Base-by-base conservation (phyloP, 1,140 invertebrate genomes). In the Philotrypesis tridentata region DNA sequence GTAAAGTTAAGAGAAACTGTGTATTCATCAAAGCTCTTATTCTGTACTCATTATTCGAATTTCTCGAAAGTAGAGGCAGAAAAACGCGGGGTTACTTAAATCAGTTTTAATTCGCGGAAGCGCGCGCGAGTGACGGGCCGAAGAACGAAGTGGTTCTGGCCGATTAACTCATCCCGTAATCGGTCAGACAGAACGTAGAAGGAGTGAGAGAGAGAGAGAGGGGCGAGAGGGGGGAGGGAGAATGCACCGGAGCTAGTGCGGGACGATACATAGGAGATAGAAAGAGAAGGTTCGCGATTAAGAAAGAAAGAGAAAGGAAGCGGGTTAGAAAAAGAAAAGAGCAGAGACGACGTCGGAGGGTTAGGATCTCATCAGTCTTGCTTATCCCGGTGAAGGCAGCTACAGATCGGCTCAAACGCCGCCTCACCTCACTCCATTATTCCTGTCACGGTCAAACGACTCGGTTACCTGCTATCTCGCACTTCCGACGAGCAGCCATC, bases 391-490 rank as follows among this genome's bases (percentile, higher is more conserved):
- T 7, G 65, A 77, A 78, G 80, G 78, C 65, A 74, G 79, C 79
- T 85, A 85, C 73, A 84, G 83, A 85, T 86, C 83, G 84, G 83
- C 79, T 85, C 84, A 79, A 86, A 82, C 78, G 79, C 80, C 40
- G 65, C 61, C 72, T 74, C 78, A 60, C 61, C 72, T 74, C 78
- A 60, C 81, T 86, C 82, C 77, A 84, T 86, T 86, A 86, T 85
- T 86, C 79, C 79, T 83, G 85, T 85, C 86, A 86, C 81, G 83
- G 84, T 85, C 79, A 85, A 86, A 79, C 80, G 83, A 83, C 61
- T 83, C 70, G 79, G 82, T 84, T 81, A 79, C 82, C 78, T 83
- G 55, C 40, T 70, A 73, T 74, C 40, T 68, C 29, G 61, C 80
- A 77, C 75, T 82, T 82, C 17, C 81, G 33, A 40, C 33, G 65